phyloP scores from a whole-genome alignment of 2,797 vertebrate species.

The Poecilia gillii region DNA sequence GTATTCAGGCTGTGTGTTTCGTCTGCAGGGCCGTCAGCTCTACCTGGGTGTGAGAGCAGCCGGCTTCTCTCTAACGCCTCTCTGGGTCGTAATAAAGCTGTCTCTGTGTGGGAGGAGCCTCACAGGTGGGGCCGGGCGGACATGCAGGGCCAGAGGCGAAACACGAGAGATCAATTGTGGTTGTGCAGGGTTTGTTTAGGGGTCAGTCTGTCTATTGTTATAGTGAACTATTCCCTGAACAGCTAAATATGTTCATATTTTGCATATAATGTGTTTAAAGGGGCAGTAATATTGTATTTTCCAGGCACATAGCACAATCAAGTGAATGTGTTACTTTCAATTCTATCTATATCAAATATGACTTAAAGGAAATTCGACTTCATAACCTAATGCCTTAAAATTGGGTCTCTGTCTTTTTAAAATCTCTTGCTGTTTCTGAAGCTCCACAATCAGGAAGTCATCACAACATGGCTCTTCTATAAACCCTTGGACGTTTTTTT shows the following conservation, averaged over 20 bases:
- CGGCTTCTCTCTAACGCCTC: constrained; percentile 48
- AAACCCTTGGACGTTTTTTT: too few species aligned
- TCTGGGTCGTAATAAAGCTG: constrained; percentile 56
- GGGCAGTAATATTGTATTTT: too few species aligned
- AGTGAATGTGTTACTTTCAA: too few species aligned
- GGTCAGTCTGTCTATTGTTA: constrained; percentile 6
- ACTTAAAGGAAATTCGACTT: too few species aligned
- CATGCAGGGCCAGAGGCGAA: constrained; percentile 2
- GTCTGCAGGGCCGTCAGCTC: constrained; percentile 39
- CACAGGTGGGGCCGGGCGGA: constrained; percentile 31
- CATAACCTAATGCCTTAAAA: too few species aligned
- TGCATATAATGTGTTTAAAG: not conserved
- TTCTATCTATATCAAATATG: too few species aligned
- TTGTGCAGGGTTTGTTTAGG: not conserved
- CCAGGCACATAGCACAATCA: too few species aligned
- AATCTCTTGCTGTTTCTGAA: too few species aligned
- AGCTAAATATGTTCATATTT: constrained; percentile 5
- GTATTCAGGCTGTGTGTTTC: constrained; percentile 35
- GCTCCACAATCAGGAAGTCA: too few species aligned
- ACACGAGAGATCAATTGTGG: constrained; percentile 10
- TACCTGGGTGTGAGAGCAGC: constrained; percentile 22
- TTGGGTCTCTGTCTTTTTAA: too few species aligned
- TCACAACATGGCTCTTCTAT: too few species aligned
- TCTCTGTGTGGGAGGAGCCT: constrained; percentile 17
- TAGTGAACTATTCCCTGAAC: not conserved